Conservation (phyloP, 2,797 vertebrate species). For the Dicrostonyx torquatus region DNA sequence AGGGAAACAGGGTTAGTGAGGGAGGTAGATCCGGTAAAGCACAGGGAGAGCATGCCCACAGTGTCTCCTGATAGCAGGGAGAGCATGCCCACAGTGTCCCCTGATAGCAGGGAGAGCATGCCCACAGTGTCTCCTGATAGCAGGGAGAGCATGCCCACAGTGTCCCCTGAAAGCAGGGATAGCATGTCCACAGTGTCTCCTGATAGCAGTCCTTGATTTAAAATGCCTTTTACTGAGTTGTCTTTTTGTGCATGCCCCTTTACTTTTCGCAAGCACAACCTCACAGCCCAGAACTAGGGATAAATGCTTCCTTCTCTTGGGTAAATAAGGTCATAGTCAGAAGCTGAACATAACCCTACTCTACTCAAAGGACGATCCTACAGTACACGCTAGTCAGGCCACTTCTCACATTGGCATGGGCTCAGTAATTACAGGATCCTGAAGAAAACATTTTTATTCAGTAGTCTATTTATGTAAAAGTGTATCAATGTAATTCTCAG, state of each 20-base stretch:
- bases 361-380: background rate
- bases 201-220: background rate
- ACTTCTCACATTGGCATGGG: background rate
- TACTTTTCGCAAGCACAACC: background rate
- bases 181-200: background rate
- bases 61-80: background rate
- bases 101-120: background rate
- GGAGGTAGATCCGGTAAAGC: background rate
- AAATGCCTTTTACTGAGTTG: conserved; percentile 1
- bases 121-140: background rate
- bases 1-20: background rate
- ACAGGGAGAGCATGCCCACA: background rate
- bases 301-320: conserved; percentile 3
- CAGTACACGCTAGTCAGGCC: background rate
- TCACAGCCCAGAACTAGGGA: background rate
- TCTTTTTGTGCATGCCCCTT: background rate
- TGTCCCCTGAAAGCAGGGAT: background rate
- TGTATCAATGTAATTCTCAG: background rate
- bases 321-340: background rate
- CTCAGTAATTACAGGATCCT: background rate
- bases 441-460: background rate
- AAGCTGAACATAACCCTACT: background rate
- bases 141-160: background rate
- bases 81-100: background rate
- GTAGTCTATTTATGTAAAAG: background rate